A percentile compares a stretch with the other conserved stretches of the same genome.
phyloP scores from a whole-genome alignment of 2,113 vertebrate genomes.

The Syngnathus typhle region DNA sequence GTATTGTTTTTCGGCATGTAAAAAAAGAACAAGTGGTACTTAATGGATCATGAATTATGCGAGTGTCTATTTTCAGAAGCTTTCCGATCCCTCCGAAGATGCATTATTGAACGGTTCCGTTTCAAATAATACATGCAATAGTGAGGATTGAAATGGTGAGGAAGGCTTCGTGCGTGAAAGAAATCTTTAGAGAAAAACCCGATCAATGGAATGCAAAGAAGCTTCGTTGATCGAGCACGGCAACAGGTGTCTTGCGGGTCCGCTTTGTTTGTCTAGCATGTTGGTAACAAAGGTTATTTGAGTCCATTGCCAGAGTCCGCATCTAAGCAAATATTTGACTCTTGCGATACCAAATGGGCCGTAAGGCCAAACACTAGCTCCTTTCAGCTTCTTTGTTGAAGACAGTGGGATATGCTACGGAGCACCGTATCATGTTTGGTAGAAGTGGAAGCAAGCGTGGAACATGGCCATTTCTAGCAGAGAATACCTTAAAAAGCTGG shows the following conservation, averaged over 20 bases:
- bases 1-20: too few species aligned
- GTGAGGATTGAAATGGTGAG: conserved; percentile 1
- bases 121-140: conserved; percentile 42
- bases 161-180: conserved; percentile 2
- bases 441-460: too few species aligned
- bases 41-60: conserved; percentile 46
- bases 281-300: background rate
- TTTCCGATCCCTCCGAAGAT: conserved; percentile 41
- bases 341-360: conserved; percentile 4
- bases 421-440: too few species aligned
- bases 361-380: background rate
- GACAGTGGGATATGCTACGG: too few species aligned
- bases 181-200: background rate
- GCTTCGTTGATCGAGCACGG: background rate
- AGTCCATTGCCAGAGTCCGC: background rate
- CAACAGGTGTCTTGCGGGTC: background rate
- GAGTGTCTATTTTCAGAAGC: conserved; percentile 42
- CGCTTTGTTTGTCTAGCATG: conserved; percentile 3
- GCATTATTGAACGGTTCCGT: conserved; percentile 47
- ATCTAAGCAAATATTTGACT: conserved; percentile 6
- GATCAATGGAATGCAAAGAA: background rate
- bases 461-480: too few species aligned
- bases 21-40: conserved; percentile 18
- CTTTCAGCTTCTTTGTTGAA: background rate
- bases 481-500: too few species aligned